Evolutionary conservation across 1,140 invertebrate genomes (phyloP).

Genomic region (Tetraneura akinire): DNA sequence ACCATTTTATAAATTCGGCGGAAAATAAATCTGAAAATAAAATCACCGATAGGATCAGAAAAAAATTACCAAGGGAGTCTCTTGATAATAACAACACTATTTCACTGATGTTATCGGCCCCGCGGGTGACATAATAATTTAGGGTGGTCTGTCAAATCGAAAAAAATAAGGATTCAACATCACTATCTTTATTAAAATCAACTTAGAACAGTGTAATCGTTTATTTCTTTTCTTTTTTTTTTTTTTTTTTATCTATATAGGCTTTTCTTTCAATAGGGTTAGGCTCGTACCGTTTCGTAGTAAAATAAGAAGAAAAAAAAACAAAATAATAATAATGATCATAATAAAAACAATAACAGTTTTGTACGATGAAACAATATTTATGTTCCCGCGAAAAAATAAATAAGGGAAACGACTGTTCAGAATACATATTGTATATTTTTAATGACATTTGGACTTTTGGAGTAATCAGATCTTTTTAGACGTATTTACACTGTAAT

Average conservation of each 20-base stretch:
- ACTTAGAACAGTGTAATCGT: conserved; percentile 34
- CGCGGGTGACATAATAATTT: conserved; percentile 43
- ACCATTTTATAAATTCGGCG: conserved; percentile 34
- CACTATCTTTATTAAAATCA: conserved; percentile 39
- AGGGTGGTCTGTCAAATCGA: conserved; percentile 42
- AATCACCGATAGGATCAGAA: conserved; percentile 32
- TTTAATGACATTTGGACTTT: no score
- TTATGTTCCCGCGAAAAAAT: background rate
- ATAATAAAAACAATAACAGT: background rate
- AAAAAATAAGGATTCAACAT: conserved; percentile 38
- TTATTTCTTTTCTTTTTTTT: no score
- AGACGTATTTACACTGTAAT: no score
- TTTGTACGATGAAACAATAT: background rate
- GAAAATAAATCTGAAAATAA: conserved; percentile 34
- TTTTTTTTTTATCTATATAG: no score
- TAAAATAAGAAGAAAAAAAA: background rate
- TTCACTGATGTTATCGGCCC: conserved; percentile 34
- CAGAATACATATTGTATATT: no score
- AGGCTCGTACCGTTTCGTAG: no score
- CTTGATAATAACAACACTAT: conserved; percentile 42
- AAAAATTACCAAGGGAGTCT: conserved; percentile 39
- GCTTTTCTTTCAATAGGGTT: background rate
- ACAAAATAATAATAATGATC: background rate
- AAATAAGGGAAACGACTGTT: background rate
- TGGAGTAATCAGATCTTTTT: no score